Conservation (phyloP, 2,888 invertebrate species). For the Clivina fossor region DNA sequence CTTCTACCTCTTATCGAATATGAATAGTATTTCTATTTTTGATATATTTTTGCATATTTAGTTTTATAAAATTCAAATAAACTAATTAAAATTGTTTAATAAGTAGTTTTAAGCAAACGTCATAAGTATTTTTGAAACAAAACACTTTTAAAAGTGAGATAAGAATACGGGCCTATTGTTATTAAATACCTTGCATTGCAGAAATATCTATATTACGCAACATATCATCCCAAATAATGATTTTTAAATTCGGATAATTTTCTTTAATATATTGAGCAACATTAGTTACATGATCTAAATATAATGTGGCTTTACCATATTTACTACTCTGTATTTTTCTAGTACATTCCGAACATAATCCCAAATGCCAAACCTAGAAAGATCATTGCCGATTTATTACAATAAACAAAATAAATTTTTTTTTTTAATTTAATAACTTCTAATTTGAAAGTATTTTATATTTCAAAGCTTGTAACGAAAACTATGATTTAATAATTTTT, state of each 20-base stretch:
- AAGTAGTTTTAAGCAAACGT: too few relatives aligned
- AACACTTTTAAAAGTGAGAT: too few relatives aligned
- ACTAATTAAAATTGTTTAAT: too few relatives aligned
- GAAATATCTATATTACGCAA: slow-evolving; percentile 62
- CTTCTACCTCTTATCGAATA: too few relatives aligned
- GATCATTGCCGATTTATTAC: too few relatives aligned
- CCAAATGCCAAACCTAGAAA: slow-evolving; percentile 71
- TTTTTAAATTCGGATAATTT: slow-evolving; percentile 62
- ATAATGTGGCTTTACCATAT: slow-evolving; percentile 61
- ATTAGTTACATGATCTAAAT: slow-evolving; percentile 66
- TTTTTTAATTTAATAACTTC: neutral
- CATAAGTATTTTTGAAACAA: too few relatives aligned
- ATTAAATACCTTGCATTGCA: slow-evolving; percentile 58
- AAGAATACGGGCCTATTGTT: neutral
- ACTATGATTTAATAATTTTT: slow-evolving; percentile 8
- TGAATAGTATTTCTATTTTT: too few relatives aligned
- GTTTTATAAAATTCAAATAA: too few relatives aligned
- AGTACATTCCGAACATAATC: slow-evolving; percentile 61
- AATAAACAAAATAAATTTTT: slow-evolving; percentile 12
- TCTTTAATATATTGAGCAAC: slow-evolving; percentile 63
- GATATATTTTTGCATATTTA: too few relatives aligned
- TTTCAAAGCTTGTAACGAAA: neutral
- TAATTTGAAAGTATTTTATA: slow-evolving; percentile 13
- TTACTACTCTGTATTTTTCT: slow-evolving; percentile 54
- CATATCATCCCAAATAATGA: slow-evolving; percentile 91